phyloP scores from a whole-genome alignment of 1,140 invertebrate species.

The Ceratina australensis region DNA sequence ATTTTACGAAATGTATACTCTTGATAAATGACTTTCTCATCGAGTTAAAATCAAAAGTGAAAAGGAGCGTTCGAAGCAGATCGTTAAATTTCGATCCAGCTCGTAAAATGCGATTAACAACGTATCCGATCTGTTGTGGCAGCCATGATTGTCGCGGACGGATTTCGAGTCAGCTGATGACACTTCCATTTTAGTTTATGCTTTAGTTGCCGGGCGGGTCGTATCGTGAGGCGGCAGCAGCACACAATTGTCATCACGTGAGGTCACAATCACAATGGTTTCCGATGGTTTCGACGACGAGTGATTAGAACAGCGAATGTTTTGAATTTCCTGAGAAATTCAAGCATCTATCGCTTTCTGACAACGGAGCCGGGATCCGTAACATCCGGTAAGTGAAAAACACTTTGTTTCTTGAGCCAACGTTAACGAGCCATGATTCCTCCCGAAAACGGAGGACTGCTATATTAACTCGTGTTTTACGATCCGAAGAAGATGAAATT shows the following conservation, averaged over 20 bases:
- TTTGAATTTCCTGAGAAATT: constrained; percentile 55
- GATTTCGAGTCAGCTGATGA: constrained; percentile 65
- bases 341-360: constrained; percentile 31
- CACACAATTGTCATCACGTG: constrained; percentile 66
- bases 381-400: constrained; percentile 19
- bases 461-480: constrained; percentile 8
- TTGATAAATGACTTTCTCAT: background rate
- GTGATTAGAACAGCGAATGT: constrained; percentile 49
- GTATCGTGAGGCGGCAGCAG: constrained; percentile 60
- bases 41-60: too few relatives aligned
- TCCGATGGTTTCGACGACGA: constrained; percentile 56
- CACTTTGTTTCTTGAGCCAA: background rate
- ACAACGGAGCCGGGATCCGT: background rate
- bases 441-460: background rate
- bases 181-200: constrained; percentile 26
- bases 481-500: background rate
- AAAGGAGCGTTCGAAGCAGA: too few relatives aligned
- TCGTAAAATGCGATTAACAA: too few relatives aligned
- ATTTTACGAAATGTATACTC: background rate
- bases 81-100: too few relatives aligned
- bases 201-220: constrained; percentile 69
- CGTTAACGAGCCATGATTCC: background rate
- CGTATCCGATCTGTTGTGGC: constrained; percentile 11
- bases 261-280: constrained; percentile 62
- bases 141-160: background rate